These are phyloP conservation scores for Euura saliciscinereae DNA, from an alignment of 1,140 invertebrate species.

Conservation along the genomic window DNA sequence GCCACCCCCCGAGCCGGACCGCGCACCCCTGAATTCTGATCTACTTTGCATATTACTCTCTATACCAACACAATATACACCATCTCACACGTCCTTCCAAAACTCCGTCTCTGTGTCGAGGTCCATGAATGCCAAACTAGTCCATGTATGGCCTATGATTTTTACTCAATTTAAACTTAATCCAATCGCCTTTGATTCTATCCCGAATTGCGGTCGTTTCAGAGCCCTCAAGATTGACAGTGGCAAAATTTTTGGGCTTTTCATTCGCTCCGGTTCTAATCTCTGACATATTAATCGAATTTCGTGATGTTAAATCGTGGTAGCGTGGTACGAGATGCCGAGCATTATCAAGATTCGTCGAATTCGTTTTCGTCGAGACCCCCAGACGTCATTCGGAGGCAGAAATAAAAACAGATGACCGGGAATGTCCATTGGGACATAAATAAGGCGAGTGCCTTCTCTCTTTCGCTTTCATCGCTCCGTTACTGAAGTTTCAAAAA, in stretches of 20 bases:
- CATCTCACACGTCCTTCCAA: not conserved
- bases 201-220: not conserved
- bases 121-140: not conserved
- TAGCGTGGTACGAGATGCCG: not conserved
- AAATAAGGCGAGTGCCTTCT: not conserved
- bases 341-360: constrained; percentile 13
- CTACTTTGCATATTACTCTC: constrained; percentile 32
- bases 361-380: constrained; percentile 3
- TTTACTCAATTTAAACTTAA: constrained; percentile 1
- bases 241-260: too few relatives aligned
- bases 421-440: constrained; percentile 4
- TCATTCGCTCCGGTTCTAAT: too few relatives aligned
- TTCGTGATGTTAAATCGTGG: not conserved
- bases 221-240: not conserved
- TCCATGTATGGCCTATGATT: not conserved
- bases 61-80: constrained; percentile 12
- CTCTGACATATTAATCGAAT: constrained; percentile 13
- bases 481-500: not conserved
- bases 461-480: not conserved
- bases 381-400: not conserved
- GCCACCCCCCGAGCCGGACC: not conserved
- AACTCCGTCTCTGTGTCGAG: not conserved
- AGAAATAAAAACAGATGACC: constrained; percentile 8
- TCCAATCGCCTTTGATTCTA: not conserved
- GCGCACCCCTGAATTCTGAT: constrained; percentile 8